Evolutionary conservation across 2,888 invertebrate genomes (phyloP).

Genomic region (Gisinianus flammeolus): DNA sequence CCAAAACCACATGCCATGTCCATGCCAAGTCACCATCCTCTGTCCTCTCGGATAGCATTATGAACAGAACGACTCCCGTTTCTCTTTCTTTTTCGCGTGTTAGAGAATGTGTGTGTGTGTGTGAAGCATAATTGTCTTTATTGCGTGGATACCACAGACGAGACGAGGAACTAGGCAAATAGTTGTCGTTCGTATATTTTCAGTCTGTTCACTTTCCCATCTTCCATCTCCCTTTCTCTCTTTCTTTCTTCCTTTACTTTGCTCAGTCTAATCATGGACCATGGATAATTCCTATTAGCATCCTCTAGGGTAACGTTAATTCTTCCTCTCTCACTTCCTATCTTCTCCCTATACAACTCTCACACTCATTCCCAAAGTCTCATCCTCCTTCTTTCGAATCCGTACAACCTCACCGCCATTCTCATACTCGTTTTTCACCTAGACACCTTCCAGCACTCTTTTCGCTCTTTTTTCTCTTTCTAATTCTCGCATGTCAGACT

Average conservation of each 20-base stretch:
- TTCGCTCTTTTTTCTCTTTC: not conserved
- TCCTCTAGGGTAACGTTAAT: slow-evolving; percentile 1
- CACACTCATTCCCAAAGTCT: not conserved
- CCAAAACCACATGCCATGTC: too few species aligned
- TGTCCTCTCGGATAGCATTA: too few species aligned
- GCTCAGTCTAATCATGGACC: not conserved
- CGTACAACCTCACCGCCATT: not conserved
- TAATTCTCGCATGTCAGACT: not conserved
- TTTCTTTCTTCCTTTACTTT: not conserved
- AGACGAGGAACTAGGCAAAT: too few species aligned
- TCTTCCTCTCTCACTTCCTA: slow-evolving; percentile 7
- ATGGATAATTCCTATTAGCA: slow-evolving; percentile 4
- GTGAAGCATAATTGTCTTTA: too few species aligned
- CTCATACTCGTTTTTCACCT: not conserved
- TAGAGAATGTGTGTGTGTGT: too few species aligned
- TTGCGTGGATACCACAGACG: too few species aligned
- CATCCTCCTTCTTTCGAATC: not conserved
- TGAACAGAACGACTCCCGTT: too few species aligned
- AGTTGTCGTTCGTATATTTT: too few species aligned
- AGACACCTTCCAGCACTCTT: not conserved
- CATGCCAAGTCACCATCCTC: too few species aligned
- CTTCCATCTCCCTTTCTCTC: not conserved
- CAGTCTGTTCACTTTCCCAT: too few species aligned
- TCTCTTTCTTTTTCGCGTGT: too few species aligned
- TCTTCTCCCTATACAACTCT: not conserved